Evolutionary conservation across 2,888 invertebrate genomes (phyloP), one percentile per base, ranked within the genome.

Genomic region (Caenorhabditis becei): DNA sequence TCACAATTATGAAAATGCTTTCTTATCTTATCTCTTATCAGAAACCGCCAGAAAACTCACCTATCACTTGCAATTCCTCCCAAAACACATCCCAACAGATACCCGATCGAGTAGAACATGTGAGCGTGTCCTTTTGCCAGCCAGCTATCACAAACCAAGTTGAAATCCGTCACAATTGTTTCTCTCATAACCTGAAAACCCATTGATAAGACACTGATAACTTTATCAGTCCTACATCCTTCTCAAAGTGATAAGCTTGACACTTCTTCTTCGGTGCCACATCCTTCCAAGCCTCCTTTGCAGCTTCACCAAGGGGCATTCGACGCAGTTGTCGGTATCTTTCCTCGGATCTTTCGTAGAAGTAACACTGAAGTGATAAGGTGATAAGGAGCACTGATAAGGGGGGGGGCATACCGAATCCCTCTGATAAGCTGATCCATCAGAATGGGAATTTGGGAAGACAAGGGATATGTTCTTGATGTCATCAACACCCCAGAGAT

Each of bases 81-180:
- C 16, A 91, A 67, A 24, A 91, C 62, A 72, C 91, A 91, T 10
- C 91, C 91, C 71, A 91, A 79, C 11, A 91, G 84, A 71, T 88
- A 91, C 26, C 91, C 91, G 63, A 91, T 82, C 20, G 91, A 90
- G 75, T 91, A 91, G 72, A 89, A 90, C 67, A 91, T 84, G 69
- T 91, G 91, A n/a, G 91, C 91, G 80, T 91, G 91, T 14, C 90
- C 91, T 53, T 91, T 87, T 53, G 86, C 88, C 58, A 91, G 80
- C 78, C 89, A 91, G 74, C 88, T 85, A 53, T 89, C 89, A 80
- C 91, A 91, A 5, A 91, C 91, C 47, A 91, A 83, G 62, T 89
- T 86, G 89, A 90, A 91, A 71, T 91, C 89, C 0, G 91, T 91
- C 14, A 91, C 91, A 35, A 91, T 91, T 14, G 91, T 91, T 28